These are phyloP conservation scores for Leptinotarsa texana DNA, from an alignment of 1,140 invertebrate species.

Conservation along the genomic window DNA sequence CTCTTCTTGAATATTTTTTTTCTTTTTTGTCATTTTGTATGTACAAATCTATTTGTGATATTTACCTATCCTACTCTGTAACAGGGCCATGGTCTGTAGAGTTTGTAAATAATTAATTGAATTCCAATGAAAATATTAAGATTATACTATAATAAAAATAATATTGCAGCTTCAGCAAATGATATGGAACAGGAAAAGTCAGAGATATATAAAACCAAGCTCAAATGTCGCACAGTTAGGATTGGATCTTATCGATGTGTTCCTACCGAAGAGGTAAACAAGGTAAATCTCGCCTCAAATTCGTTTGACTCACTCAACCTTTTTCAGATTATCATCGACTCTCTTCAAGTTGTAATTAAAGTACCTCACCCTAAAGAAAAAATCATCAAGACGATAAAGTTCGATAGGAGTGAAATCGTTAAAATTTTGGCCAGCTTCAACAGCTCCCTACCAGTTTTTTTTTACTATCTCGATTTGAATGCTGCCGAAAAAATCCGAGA, in stretches of 20 bases:
- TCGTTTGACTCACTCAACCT: neutral
- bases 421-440: constrained; percentile 76
- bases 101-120: too few species aligned
- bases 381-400: constrained; percentile 62
- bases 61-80: too few species aligned
- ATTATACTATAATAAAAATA: too few species aligned
- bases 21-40: too few species aligned
- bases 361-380: constrained; percentile 67
- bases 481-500: constrained; percentile 70
- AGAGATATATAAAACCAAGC: constrained; percentile 10
- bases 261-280: constrained; percentile 65
- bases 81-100: too few species aligned
- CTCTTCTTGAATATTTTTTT: too few species aligned
- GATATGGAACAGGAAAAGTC: neutral
- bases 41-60: too few species aligned
- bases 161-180: too few species aligned
- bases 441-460: constrained; percentile 73
- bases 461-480: constrained; percentile 71
- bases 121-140: too few species aligned
- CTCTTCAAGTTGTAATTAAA: constrained; percentile 67
- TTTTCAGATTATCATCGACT: constrained; percentile 64
- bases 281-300: too few species aligned
- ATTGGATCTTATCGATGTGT: constrained; percentile 78
- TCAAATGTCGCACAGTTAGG: constrained; percentile 72
- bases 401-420: constrained; percentile 68